phyloP scores from a whole-genome alignment of 2,113 vertebrate genomes.

The Butorides virescens region DNA sequence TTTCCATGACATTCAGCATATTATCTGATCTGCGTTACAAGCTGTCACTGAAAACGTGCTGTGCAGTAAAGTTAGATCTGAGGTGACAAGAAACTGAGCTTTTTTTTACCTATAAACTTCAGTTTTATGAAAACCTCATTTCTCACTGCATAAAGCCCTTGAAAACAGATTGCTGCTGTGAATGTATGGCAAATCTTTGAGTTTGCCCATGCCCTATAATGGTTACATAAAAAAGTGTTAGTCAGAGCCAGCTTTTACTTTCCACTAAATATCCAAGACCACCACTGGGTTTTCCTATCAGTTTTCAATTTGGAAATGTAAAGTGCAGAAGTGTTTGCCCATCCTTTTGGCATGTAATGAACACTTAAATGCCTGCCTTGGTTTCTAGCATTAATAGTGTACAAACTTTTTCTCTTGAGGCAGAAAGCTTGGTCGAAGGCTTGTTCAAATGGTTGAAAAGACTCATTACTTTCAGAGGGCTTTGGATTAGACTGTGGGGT shows the following conservation, averaged over 20 bases:
- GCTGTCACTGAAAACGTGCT: conserved; percentile 35
- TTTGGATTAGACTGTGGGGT: not conserved
- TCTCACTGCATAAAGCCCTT: not conserved
- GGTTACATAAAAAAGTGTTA: not conserved
- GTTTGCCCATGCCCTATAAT: not conserved
- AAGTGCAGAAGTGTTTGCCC: not conserved
- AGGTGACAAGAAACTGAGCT: conserved; percentile 11
- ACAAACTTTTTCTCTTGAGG: not conserved
- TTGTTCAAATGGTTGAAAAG: not conserved
- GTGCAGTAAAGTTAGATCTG: not conserved
- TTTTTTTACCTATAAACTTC: not conserved
- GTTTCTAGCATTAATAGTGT: not conserved
- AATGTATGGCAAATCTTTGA: not conserved
- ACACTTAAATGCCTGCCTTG: not conserved
- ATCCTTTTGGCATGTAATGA: not conserved
- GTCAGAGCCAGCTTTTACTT: not conserved
- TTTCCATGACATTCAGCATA: conserved; percentile 7
- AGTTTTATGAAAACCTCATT: not conserved
- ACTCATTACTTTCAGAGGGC: not conserved
- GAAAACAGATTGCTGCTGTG: not conserved
- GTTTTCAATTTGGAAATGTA: not conserved
- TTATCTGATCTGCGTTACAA: conserved; percentile 17
- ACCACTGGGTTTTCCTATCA: not conserved
- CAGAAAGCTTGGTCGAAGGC: not conserved
- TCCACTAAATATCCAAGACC: not conserved